Conservation (phyloP, 2,888 invertebrate genomes). For the Anodontia alba region DNA sequence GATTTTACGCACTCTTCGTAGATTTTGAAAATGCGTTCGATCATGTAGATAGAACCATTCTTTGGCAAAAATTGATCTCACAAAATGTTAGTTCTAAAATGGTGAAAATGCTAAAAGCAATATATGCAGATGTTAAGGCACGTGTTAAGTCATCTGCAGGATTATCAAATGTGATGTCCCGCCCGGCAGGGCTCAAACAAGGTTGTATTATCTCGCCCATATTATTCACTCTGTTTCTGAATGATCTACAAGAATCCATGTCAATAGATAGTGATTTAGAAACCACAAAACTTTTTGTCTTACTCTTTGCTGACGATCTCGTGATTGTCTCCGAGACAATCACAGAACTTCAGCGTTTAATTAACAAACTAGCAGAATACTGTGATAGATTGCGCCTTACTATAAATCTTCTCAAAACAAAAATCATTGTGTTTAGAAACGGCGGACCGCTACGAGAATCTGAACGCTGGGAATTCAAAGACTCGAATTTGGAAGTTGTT, state of each 20-base stretch:
- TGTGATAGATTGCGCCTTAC: not conserved
- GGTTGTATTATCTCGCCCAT: slow-evolving; percentile 8
- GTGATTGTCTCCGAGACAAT: not conserved
- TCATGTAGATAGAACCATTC: not conserved
- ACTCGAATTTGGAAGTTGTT: slow-evolving; percentile 1
- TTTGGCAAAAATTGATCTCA: not conserved
- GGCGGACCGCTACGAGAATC: slow-evolving; percentile 3
- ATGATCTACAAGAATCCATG: not conserved
- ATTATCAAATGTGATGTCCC: not conserved
- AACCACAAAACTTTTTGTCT: not conserved
- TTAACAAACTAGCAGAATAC: not conserved
- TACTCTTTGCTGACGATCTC: not conserved
- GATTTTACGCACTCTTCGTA: not conserved
- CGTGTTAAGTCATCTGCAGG: not conserved
- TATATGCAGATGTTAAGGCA: slow-evolving; percentile 1
- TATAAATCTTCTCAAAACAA: slow-evolving; percentile 7
- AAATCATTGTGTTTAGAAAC: slow-evolving; percentile 17
- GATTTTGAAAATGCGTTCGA: slow-evolving; percentile 9
- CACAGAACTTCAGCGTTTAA: not conserved
- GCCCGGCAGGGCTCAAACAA: not conserved
- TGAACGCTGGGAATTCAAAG: slow-evolving; percentile 12
- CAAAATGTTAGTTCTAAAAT: slow-evolving; percentile 8
- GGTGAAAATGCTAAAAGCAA: slow-evolving; percentile 3
- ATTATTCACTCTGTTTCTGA: slow-evolving; percentile 2
- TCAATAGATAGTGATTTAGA: not conserved